Conservation (phyloP, 2,888 invertebrate species). For the Eupithecia exiguata region DNA sequence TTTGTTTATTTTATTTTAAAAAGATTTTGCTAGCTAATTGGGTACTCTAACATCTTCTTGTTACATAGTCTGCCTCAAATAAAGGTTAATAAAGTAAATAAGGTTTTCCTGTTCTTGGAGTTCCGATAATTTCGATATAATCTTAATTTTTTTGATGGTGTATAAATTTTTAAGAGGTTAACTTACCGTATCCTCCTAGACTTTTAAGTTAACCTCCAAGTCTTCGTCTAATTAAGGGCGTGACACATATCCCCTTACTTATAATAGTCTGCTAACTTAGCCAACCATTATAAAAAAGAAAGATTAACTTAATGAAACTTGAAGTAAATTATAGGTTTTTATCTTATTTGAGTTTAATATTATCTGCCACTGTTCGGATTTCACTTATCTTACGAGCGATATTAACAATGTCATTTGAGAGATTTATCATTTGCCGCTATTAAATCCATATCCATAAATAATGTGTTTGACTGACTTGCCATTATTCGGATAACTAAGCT, state of each 20-base stretch:
- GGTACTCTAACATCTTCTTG: neutral
- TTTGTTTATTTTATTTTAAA: neutral
- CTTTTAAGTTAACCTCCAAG: neutral
- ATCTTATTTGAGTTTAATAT: neutral
- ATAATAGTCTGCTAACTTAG: too few relatives aligned
- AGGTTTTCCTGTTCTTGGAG: neutral
- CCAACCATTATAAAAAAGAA: too few relatives aligned
- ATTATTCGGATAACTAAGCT: neutral
- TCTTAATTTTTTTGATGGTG: neutral
- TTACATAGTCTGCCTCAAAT: neutral
- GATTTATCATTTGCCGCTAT: slow-evolving; percentile 4
- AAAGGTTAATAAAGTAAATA: neutral
- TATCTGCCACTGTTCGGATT: neutral
- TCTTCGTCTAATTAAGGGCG: neutral
- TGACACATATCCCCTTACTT: too few relatives aligned
- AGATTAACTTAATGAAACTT: neutral
- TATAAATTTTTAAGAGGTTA: too few relatives aligned
- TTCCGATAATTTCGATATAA: neutral
- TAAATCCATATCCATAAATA: slow-evolving; percentile 2
- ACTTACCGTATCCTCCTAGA: neutral
- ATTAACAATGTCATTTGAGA: neutral
- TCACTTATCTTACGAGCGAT: neutral
- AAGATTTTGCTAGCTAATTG: too few relatives aligned
- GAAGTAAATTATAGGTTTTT: neutral
- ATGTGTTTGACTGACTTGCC: neutral